These are phyloP conservation scores for Aspidoscelis tigris DNA, from an alignment of 2,113 vertebrate genomes.

Conservation along the genomic window DNA sequence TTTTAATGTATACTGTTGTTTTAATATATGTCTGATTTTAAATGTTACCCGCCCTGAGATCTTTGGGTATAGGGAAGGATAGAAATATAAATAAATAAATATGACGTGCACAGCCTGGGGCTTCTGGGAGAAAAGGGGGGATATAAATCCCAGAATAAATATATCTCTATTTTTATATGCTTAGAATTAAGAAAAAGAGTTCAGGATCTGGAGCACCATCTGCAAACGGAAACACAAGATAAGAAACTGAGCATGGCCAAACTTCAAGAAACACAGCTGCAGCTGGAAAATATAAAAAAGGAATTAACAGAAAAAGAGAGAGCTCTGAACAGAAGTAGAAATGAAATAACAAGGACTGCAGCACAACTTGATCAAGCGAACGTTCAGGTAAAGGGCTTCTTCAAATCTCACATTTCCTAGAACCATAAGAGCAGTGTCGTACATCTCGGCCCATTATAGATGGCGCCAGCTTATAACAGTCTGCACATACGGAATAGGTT, in stretches of 20 bases:
- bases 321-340: conserved; percentile 78
- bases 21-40: too few species aligned
- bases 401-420: background rate
- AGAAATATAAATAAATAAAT: too few species aligned
- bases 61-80: too few species aligned
- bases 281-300: conserved; percentile 79
- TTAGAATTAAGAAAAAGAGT: conserved; percentile 83
- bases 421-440: background rate
- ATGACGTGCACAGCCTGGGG: too few species aligned
- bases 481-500: background rate
- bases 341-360: conserved; percentile 79
- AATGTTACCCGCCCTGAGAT: too few species aligned
- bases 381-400: conserved; percentile 76
- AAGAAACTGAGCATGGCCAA: conserved; percentile 76
- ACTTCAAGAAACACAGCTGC: conserved; percentile 81
- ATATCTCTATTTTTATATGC: conserved; percentile 34
- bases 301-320: conserved; percentile 85
- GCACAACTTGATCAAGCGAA: conserved; percentile 78
- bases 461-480: too few species aligned
- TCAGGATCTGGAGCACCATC: conserved; percentile 80
- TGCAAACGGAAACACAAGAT: conserved; percentile 85
- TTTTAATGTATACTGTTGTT: too few species aligned
- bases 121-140: too few species aligned
- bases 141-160: background rate
- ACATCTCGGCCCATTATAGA: background rate